phyloP scores from a whole-genome alignment of 2,113 vertebrate species.

The Neofelis nebulosa region DNA sequence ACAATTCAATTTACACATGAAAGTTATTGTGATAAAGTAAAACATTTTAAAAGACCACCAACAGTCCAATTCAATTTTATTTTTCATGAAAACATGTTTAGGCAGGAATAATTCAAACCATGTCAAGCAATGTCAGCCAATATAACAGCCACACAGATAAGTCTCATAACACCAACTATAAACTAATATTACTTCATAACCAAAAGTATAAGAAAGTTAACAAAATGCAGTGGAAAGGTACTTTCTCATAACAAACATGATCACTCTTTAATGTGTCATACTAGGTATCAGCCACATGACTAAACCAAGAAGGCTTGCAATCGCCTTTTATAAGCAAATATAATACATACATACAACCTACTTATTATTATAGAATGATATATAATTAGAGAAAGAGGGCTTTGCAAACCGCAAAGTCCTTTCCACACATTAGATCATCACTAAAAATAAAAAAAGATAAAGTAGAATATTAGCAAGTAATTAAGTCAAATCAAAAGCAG shows the following conservation, averaged over 20 bases:
- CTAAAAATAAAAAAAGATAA: neutral
- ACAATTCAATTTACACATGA: conserved; percentile 57
- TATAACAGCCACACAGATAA: conserved; percentile 15
- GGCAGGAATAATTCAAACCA: conserved; percentile 44
- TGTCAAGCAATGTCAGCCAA: conserved; percentile 15
- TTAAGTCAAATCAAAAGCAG: conserved; percentile 31
- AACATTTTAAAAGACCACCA: conserved; percentile 34
- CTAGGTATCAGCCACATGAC: neutral
- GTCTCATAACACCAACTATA: neutral
- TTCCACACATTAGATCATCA: conserved; percentile 20
- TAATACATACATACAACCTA: neutral
- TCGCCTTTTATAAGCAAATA: conserved; percentile 8
- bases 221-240: neutral
- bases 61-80: conserved; percentile 45
- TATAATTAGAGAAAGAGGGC: neutral
- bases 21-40: conserved; percentile 30
- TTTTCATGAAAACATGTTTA: conserved; percentile 52
- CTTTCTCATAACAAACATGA: neutral
- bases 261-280: neutral
- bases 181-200: conserved; percentile 28
- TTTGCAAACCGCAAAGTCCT: neutral
- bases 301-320: neutral
- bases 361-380: neutral
- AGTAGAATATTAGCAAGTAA: neutral
- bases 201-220: conserved; percentile 31